Evolutionary conservation across 2,888 invertebrate species (phyloP).

Genomic region (Marronus borbonicus): DNA sequence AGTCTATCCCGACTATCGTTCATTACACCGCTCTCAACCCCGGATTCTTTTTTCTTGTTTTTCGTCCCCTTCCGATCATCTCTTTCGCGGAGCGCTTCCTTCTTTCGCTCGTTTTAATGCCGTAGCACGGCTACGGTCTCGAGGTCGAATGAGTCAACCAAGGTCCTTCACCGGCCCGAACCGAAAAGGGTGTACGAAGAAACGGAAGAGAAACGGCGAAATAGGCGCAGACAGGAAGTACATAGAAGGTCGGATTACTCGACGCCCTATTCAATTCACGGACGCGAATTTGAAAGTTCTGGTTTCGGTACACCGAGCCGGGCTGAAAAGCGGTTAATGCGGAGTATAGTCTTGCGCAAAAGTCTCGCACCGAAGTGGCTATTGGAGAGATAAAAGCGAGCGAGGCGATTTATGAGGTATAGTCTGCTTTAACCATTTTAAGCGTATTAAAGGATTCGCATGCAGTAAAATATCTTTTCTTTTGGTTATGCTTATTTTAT

Average conservation of each 20-base stretch:
- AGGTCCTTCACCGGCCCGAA: constrained; percentile 49
- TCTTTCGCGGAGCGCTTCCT: constrained; percentile 21
- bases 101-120: constrained; percentile 38
- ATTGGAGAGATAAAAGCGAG: no score
- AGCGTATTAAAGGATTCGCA: no score
- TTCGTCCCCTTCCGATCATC: constrained; percentile 25
- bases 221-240: constrained; percentile 43
- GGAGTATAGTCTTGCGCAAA: no score
- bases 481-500: no score
- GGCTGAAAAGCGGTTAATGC: no score
- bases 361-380: no score
- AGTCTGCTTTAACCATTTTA: no score
- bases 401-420: no score
- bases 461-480: no score
- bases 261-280: constrained; percentile 23
- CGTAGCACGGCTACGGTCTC: constrained; percentile 35
- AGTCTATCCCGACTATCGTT: constrained; percentile 6
- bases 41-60: constrained; percentile 20
- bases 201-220: background rate
- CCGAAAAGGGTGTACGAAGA: constrained; percentile 37
- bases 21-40: constrained; percentile 12
- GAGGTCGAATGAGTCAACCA: constrained; percentile 51
- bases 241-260: constrained; percentile 41
- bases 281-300: no score
- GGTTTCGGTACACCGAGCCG: no score